Evolutionary conservation across 2,797 vertebrate genomes (phyloP).

Genomic region (Lophius americanus): DNA sequence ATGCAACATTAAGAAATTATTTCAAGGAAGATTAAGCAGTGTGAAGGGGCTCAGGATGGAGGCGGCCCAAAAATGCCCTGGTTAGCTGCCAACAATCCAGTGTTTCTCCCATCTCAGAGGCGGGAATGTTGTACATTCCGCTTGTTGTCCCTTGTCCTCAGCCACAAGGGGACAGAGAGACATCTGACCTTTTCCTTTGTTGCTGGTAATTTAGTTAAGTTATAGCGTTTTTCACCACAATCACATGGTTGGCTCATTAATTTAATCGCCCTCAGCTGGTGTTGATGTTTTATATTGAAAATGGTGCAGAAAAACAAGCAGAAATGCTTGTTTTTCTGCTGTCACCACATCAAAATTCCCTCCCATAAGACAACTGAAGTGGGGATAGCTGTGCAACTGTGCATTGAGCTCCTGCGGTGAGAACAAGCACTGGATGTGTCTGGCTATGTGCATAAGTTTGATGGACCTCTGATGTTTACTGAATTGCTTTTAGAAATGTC

Average conservation of each 20-base stretch:
- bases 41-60: conserved; percentile 35
- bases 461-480: background rate
- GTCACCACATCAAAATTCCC: conserved; percentile 31
- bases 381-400: conserved; percentile 19
- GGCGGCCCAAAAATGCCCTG: conserved; percentile 56
- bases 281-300: conserved; percentile 33
- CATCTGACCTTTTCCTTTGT: conserved; percentile 51
- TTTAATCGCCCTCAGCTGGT: conserved; percentile 53
- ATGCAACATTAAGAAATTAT: conserved; percentile 73
- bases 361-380: conserved; percentile 27
- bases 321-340: conserved; percentile 3
- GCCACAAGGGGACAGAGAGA: conserved; percentile 48
- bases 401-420: conserved; percentile 19
- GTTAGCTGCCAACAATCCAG: conserved; percentile 56
- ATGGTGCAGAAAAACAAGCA: background rate
- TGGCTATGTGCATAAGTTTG: conserved; percentile 3
- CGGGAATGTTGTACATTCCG: conserved; percentile 46
- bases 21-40: conserved; percentile 68
- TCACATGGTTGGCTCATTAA: conserved; percentile 37
- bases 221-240: conserved; percentile 33
- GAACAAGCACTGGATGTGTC: conserved; percentile 14
- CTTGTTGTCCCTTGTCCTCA: conserved; percentile 47
- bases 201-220: conserved; percentile 42
- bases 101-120: conserved; percentile 51
- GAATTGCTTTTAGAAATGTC: background rate